phyloP scores from a whole-genome alignment of 1,140 invertebrate genomes.

The Bombus consobrinus region DNA sequence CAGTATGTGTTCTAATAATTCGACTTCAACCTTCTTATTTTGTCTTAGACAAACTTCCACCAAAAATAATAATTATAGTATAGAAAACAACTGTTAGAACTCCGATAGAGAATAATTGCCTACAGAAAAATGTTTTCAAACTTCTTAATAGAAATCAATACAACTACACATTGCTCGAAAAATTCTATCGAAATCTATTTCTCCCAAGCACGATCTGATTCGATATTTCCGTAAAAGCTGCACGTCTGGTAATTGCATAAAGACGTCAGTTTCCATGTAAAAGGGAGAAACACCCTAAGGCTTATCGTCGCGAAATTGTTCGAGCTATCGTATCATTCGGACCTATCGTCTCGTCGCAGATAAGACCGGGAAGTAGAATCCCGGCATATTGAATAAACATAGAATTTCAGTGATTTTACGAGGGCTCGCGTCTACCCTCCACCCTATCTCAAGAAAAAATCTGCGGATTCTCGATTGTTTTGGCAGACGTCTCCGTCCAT shows the following conservation, averaged over 20 bases:
- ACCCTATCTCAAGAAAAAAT: conserved; percentile 57
- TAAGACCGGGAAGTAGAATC: conserved; percentile 48
- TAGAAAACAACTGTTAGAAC: no score
- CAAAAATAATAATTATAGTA: no score
- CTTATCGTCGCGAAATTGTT: conserved; percentile 52
- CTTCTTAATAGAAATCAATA: no score
- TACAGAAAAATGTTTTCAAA: no score
- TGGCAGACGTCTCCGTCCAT: conserved; percentile 40
- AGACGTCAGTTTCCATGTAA: neutral
- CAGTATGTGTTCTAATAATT: no score
- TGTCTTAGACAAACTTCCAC: no score
- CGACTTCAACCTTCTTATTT: no score
- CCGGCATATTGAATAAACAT: conserved; percentile 82
- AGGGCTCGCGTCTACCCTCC: conserved; percentile 66
- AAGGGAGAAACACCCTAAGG: neutral
- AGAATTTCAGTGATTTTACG: conserved; percentile 82
- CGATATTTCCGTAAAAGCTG: no score
- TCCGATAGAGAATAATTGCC: no score
- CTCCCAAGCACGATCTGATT: neutral
- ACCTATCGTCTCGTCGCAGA: conserved; percentile 43
- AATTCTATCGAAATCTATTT: neutral
- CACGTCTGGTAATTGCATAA: neutral
- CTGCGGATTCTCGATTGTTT: conserved; percentile 73
- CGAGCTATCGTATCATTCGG: neutral
- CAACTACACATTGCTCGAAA: neutral